phyloP scores from a whole-genome alignment of 2,113 vertebrate species.

The Hippopotamus amphibius region DNA sequence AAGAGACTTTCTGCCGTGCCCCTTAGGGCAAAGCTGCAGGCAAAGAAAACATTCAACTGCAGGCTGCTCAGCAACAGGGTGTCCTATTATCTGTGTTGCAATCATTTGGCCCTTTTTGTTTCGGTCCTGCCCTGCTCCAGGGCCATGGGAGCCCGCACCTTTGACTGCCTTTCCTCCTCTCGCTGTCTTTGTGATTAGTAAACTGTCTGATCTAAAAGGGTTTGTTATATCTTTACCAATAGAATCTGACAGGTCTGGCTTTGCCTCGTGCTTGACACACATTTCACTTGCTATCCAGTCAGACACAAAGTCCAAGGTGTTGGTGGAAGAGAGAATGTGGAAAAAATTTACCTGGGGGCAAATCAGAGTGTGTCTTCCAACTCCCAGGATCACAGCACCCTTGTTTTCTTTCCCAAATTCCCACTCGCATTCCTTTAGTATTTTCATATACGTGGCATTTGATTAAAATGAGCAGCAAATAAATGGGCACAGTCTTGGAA shows the following conservation, averaged over 20 bases:
- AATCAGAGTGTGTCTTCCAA: neutral
- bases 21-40: neutral
- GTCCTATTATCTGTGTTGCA: neutral
- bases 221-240: neutral
- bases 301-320: neutral
- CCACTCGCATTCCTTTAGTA: neutral
- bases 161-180: neutral
- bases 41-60: neutral
- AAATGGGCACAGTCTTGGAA: neutral
- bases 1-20: neutral
- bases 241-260: neutral
- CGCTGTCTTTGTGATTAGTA: neutral
- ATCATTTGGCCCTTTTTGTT: neutral
- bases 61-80: neutral
- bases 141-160: neutral
- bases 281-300: neutral
- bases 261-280: neutral
- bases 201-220: neutral
- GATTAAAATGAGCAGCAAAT: neutral
- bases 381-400: neutral
- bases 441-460: slow-evolving; percentile 1
- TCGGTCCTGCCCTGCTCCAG: neutral
- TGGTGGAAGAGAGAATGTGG: neutral
- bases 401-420: neutral
- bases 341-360: neutral